These are phyloP conservation scores for Megaustenia siamemsis DNA, from an alignment of 2,888 invertebrate genomes.

Conservation along the genomic window DNA sequence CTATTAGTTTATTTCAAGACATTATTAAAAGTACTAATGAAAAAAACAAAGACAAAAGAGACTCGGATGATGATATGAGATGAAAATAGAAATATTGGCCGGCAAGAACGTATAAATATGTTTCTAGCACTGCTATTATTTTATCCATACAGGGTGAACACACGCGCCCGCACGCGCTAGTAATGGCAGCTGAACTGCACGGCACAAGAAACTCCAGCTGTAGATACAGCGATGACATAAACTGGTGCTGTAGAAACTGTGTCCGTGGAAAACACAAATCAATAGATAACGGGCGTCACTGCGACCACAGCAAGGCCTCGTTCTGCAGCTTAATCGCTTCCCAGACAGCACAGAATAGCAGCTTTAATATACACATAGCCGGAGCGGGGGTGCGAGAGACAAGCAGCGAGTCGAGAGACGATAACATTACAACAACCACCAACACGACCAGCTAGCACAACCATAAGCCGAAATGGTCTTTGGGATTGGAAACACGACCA, in stretches of 20 bases:
- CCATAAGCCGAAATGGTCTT: background rate
- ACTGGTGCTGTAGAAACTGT: background rate
- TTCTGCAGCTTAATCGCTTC: background rate
- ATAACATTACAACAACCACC: background rate
- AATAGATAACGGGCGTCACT: background rate
- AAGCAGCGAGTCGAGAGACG: background rate
- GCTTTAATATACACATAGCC: background rate
- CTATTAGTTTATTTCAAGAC: no score
- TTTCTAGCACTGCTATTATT: no score
- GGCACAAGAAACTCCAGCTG: background rate
- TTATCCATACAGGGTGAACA: no score
- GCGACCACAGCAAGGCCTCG: background rate
- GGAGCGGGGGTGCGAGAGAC: background rate
- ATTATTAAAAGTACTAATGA: no score
- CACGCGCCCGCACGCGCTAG: background rate
- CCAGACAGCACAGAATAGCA: background rate
- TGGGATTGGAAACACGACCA: background rate
- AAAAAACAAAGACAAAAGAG: no score
- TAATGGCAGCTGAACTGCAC: background rate
- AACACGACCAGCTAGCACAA: background rate
- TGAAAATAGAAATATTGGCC: no score
- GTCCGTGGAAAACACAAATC: constrained; percentile 7
- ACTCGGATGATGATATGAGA: no score
- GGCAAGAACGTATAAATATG: no score
- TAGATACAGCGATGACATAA: background rate